phyloP scores from a whole-genome alignment of 2,888 invertebrate species.

The Oxystoma pomonae region DNA sequence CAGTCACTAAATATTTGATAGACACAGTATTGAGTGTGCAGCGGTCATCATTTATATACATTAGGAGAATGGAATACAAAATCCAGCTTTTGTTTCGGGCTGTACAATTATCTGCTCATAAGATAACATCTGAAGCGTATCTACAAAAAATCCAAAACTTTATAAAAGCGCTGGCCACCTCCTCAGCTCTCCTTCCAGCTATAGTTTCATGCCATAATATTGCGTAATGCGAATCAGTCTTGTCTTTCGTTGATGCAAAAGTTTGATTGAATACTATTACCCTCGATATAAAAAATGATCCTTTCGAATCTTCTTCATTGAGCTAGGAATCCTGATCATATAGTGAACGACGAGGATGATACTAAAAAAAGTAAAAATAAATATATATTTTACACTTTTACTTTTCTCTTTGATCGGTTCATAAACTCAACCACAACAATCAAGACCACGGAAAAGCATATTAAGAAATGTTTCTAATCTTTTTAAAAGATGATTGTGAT shows the following conservation, averaged over 20 bases:
- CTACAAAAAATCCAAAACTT: conserved; percentile 6
- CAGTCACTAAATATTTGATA: conserved; percentile 7
- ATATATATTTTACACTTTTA: background rate
- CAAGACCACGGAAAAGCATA: background rate
- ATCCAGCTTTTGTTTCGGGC: background rate
- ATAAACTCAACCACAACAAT: background rate
- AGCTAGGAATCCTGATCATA: background rate
- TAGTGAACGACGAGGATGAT: background rate
- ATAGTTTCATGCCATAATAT: conserved; percentile 18
- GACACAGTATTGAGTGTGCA: background rate
- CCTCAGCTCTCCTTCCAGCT: conserved; percentile 6
- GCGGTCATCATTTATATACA: background rate
- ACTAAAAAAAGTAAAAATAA: background rate
- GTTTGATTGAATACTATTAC: conserved; percentile 10
- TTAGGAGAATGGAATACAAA: background rate
- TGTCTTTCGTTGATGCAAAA: conserved; percentile 9
- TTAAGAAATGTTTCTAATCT: background rate
- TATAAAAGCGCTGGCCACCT: conserved; percentile 8
- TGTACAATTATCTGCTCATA: conserved; percentile 10
- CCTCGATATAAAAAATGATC: conserved; percentile 6
- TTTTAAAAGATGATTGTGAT: too few species aligned
- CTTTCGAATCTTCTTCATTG: background rate
- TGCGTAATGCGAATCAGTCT: conserved; percentile 2
- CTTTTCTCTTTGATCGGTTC: background rate
- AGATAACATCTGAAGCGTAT: conserved; percentile 4